Percentiles rank a stretch among this genome's conserved stretches.
phyloP scores from a whole-genome alignment of 2,113 vertebrate genomes.

The Fregetta grallaria region DNA sequence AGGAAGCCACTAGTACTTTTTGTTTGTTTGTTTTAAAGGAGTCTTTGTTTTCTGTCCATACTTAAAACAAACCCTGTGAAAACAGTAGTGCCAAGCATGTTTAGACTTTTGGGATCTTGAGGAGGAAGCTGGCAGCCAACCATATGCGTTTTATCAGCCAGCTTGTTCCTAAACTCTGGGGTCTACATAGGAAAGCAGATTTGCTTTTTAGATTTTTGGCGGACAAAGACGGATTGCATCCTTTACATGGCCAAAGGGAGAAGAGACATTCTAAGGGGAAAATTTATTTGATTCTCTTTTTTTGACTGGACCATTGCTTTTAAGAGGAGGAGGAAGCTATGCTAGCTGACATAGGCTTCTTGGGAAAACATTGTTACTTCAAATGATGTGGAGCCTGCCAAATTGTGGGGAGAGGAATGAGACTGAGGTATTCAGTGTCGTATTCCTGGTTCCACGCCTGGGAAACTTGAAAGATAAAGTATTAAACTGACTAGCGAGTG shows the following conservation, averaged over 20 bases:
- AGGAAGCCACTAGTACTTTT: neutral
- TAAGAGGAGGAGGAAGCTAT: neutral
- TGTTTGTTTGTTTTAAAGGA: neutral
- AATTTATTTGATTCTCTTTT: neutral
- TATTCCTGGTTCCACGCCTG: neutral
- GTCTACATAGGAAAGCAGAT: neutral
- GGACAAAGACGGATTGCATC: slow-evolving; percentile 5
- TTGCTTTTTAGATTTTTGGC: slow-evolving; percentile 6
- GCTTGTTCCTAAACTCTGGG: slow-evolving; percentile 4
- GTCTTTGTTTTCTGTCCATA: neutral
- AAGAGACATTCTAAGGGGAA: neutral
- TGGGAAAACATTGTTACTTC: neutral
- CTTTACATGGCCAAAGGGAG: neutral
- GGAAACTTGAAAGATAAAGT: neutral
- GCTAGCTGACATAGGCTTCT: neutral
- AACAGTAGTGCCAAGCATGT: neutral
- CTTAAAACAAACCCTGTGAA: neutral
- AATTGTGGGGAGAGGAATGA: neutral
- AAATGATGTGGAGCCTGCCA: neutral
- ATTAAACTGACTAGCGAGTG: neutral
- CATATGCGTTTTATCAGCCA: neutral
- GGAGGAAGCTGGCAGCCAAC: neutral
- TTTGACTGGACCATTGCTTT: neutral
- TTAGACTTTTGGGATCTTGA: neutral
- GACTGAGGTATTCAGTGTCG: neutral